A percentile compares a stretch with the other conserved stretches of the same genome.
These are phyloP conservation scores for Heterodera carotae DNA, from an alignment of 1,140 invertebrate genomes.

Conservation along the genomic window DNA sequence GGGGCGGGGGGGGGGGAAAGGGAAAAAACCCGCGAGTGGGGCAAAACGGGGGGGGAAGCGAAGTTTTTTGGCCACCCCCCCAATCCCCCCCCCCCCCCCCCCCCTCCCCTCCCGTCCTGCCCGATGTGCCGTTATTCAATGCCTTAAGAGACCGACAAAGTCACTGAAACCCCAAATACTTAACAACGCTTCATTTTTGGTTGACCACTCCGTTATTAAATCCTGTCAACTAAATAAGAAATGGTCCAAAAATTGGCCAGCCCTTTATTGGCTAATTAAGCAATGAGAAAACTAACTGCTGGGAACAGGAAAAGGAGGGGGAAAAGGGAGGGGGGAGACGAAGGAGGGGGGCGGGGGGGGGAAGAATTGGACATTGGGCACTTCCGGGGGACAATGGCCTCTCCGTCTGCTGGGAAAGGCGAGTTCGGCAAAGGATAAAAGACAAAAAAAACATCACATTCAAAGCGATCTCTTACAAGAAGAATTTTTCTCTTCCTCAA, in stretches of 20 bases:
- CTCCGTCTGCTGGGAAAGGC: neutral
- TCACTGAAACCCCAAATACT: neutral
- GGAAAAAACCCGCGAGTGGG: too few species aligned
- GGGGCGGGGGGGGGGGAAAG: too few species aligned
- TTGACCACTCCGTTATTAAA: neutral
- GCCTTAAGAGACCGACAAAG: conserved; percentile 1
- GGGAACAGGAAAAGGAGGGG: neutral
- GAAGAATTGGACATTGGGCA: conserved; percentile 13
- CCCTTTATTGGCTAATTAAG: conserved; percentile 7
- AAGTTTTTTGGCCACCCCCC: too few species aligned
- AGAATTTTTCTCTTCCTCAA: too few species aligned
- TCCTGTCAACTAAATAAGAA: neutral
- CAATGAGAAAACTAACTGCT: conserved; percentile 1
- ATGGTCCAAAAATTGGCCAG: neutral
- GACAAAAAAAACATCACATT: too few species aligned
- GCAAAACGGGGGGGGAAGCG: too few species aligned
- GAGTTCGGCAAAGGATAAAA: neutral
- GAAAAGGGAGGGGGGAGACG: neutral
- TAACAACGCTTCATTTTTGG: neutral
- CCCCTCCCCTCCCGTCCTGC: too few species aligned
- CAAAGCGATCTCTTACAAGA: too few species aligned
- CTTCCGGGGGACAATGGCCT: neutral
- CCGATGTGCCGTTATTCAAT: too few species aligned
- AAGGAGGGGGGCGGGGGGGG: neutral
- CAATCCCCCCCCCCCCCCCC: too few species aligned